Evolutionary conservation across 2,888 invertebrate species (phyloP).

Genomic region (Schizaphis graminum): DNA sequence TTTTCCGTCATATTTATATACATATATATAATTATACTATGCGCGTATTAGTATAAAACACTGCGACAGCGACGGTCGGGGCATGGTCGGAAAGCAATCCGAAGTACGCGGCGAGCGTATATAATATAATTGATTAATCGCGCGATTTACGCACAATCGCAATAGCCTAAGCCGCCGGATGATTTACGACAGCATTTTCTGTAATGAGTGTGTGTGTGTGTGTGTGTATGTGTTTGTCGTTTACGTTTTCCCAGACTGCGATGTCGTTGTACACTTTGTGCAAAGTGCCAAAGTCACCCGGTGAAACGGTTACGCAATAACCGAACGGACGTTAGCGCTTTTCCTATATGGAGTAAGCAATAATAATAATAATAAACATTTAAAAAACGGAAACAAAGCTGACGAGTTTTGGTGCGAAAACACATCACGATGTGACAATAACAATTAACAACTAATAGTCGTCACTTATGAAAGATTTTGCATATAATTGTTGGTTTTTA

Average conservation of each 20-base stretch:
- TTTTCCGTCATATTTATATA: neutral
- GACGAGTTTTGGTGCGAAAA: neutral
- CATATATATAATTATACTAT: neutral
- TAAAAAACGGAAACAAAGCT: neutral
- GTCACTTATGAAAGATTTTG: neutral
- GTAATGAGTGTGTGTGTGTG: neutral
- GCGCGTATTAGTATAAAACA: neutral
- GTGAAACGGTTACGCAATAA: neutral
- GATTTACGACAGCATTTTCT: slow-evolving; percentile 36
- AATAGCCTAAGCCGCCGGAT: neutral
- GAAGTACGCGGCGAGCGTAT: neutral
- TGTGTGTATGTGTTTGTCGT: neutral
- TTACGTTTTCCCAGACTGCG: neutral
- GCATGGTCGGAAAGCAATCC: neutral
- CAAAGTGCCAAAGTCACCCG: neutral
- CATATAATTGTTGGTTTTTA: neutral
- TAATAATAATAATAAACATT: neutral
- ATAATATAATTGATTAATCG: slow-evolving; percentile 32
- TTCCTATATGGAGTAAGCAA: neutral
- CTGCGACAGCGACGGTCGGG: neutral
- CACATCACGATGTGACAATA: neutral
- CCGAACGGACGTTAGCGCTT: neutral
- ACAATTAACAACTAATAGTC: neutral
- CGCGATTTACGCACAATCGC: slow-evolving; percentile 36
- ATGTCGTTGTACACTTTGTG: neutral